Evolutionary conservation across 2,797 vertebrate species (phyloP).

Genomic region (Enteromius trimaculatus): DNA sequence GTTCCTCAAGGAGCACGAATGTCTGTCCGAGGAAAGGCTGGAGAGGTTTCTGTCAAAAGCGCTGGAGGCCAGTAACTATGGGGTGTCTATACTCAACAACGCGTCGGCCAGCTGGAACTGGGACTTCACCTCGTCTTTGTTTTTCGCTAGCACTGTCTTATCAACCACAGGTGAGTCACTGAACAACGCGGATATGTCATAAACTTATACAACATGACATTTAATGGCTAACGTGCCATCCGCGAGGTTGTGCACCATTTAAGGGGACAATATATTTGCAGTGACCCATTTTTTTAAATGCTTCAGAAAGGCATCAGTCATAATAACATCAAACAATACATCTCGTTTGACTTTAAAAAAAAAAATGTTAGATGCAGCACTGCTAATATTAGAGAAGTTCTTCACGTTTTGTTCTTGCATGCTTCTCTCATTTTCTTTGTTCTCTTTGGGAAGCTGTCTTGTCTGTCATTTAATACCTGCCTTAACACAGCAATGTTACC

Average conservation of each 20-base stretch:
- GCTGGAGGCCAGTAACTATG: slow-evolving; percentile 93
- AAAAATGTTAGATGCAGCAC: background rate
- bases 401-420: background rate
- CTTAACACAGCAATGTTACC: background rate
- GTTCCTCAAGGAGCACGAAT: slow-evolving; percentile 88
- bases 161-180: slow-evolving; percentile 90
- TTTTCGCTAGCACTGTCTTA: slow-evolving; percentile 95
- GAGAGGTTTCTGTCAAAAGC: slow-evolving; percentile 88
- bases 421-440: background rate
- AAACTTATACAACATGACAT: background rate
- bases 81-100: slow-evolving; percentile 94
- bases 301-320: background rate
- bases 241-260: background rate
- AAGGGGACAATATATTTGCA: background rate
- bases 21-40: slow-evolving; percentile 87
- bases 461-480: slow-evolving; percentile 29
- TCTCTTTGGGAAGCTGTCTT: background rate
- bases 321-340: background rate
- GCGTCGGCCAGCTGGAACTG: slow-evolving; percentile 93
- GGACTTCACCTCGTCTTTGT: slow-evolving; percentile 97
- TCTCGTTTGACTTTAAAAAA: no score
- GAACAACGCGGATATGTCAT: background rate
- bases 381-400: background rate
- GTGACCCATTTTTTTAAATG: background rate
- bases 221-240: background rate